phyloP scores from a whole-genome alignment of 2,113 vertebrate species.

The Hemibates koningsi region DNA sequence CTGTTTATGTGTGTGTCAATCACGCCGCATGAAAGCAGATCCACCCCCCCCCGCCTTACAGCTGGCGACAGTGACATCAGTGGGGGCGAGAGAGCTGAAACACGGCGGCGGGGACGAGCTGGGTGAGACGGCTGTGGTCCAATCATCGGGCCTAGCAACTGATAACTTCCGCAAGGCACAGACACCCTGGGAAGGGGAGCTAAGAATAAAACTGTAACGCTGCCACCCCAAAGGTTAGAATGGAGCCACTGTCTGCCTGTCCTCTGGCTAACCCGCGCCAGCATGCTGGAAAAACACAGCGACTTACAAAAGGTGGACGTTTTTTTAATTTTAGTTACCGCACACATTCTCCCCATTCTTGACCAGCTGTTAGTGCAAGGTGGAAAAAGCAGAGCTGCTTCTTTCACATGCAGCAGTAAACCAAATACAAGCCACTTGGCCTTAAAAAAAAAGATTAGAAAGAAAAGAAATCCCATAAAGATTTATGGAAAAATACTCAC shows the following conservation, averaged over 20 bases:
- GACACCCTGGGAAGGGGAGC: constrained; percentile 44
- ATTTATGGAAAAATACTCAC: background rate
- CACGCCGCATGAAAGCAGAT: constrained; percentile 29
- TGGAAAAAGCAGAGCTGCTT: background rate
- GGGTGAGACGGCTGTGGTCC: constrained; percentile 12
- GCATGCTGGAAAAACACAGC: background rate
- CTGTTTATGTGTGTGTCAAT: constrained; percentile 4
- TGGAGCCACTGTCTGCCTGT: constrained; percentile 29
- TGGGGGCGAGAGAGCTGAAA: constrained; percentile 17
- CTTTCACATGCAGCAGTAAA: background rate
- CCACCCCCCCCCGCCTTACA: background rate
- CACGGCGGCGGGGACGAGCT: background rate
- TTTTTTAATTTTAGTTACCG: background rate
- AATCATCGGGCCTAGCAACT: constrained; percentile 52
- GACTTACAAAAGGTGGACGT: background rate
- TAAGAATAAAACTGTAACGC: constrained; percentile 62
- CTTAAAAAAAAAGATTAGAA: background rate
- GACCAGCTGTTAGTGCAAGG: background rate
- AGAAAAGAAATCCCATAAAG: background rate
- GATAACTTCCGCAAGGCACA: constrained; percentile 57
- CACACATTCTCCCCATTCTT: background rate
- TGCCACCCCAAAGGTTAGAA: constrained; percentile 54
- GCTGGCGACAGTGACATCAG: constrained; percentile 55
- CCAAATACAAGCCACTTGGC: background rate
- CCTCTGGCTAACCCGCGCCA: constrained; percentile 40